These are phyloP conservation scores for Colletes latitarsis DNA, from an alignment of 1,140 invertebrate species.

Conservation along the genomic window DNA sequence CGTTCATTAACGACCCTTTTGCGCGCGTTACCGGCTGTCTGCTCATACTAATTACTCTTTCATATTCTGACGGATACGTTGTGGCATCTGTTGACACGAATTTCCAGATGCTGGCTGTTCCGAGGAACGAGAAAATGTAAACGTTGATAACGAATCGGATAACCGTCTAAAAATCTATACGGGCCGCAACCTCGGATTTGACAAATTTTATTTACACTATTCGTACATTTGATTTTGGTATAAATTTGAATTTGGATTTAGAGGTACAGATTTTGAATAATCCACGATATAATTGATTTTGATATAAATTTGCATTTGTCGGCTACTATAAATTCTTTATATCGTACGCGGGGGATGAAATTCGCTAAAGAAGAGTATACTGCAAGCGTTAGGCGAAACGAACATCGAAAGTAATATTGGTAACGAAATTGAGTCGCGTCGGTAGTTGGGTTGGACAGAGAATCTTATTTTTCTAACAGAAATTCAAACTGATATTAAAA, in stretches of 20 bases:
- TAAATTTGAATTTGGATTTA: too few relatives aligned
- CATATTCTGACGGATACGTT: conserved; percentile 55
- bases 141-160: too few relatives aligned
- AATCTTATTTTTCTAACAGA: too few relatives aligned
- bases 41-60: conserved; percentile 66
- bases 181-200: too few relatives aligned
- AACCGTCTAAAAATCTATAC: too few relatives aligned
- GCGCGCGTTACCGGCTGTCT: conserved; percentile 38
- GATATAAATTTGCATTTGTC: too few relatives aligned
- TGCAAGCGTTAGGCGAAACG: not conserved
- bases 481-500: too few relatives aligned
- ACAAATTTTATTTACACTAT: too few relatives aligned
- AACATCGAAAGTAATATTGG: not conserved
- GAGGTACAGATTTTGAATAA: too few relatives aligned
- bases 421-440: not conserved
- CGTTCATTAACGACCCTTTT: conserved; percentile 63
- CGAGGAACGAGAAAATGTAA: not conserved
- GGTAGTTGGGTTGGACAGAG: not conserved
- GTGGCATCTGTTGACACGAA: conserved; percentile 3
- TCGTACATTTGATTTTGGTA: too few relatives aligned
- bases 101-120: not conserved
- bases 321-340: conserved; percentile 29
- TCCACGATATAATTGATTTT: too few relatives aligned
- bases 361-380: not conserved
- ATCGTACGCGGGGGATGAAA: not conserved